Base-by-base conservation (phyloP, 1,140 invertebrate species). In the Atopsyche davidsoni region DNA sequence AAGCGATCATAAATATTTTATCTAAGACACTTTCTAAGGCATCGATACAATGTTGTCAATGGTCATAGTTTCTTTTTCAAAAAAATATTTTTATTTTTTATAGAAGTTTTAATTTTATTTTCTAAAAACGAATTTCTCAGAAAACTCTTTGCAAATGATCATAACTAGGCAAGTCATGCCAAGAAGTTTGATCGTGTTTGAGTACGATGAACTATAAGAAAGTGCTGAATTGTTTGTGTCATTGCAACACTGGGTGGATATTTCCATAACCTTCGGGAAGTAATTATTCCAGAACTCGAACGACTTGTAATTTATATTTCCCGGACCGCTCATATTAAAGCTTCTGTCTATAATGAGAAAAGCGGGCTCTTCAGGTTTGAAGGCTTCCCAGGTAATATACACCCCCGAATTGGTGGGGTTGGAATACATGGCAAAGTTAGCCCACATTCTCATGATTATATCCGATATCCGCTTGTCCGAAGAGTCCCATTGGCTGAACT, bases 261-360 rank as follows among this genome's bases (percentile, higher is more conserved):
- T 75, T 59, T 79, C 73, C 1, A 86, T 58, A 9, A 89, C 75
- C 63, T 76, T 82, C 0, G 86, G 86, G 64, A 86, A 89, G 60
- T 87, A 86, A 25, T 86, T 77, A 59, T 86, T 87, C 86, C 86
- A 89, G 68, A 90, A 90, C 32, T 80, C 78, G 53, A 88, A 76
- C 6, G 82, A 78, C 60, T 82, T 85, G 60, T 86, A 87, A 67
- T 87, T 81, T 1, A 87, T 73, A 7, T 67, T 75, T 1, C 64
- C 69, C 1, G 77, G 59, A 45, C 81, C 75, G 53, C 79, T 83
- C 78, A 87, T 87, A 45, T 81, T 82, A 53, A 86, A 83, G 53
- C 77, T 85, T 39, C 79, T 77, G 58, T 87, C 83, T 24, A 89
- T 81, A 11, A 86, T 79, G 18, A 89, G 69, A 54, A 83, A 76